Evolutionary conservation across 2,888 invertebrate genomes (phyloP).

Genomic region (Alloplasta piceator): DNA sequence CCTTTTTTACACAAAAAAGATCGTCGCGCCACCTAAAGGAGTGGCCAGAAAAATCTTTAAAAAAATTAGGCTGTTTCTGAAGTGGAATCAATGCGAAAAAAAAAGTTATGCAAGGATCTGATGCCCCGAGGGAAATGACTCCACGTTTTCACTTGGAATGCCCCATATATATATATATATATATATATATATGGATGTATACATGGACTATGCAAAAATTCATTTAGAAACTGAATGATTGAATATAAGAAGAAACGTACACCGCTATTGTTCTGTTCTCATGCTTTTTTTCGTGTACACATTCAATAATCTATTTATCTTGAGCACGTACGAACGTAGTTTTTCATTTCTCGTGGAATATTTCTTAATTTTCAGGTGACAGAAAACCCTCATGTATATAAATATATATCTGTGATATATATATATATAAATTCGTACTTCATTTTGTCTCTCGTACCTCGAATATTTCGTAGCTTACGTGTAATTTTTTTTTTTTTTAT

Average conservation of each 20-base stretch:
- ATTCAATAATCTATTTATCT: conserved; percentile 42
- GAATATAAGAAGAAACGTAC: conserved; percentile 37
- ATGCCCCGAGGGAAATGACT: too few relatives aligned
- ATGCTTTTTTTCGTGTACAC: conserved; percentile 24
- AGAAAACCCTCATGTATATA: conserved; percentile 7
- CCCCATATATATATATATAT: too few relatives aligned
- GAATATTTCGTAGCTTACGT: conserved; percentile 33
- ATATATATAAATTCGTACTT: conserved; percentile 30
- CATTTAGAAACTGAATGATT: conserved; percentile 40
- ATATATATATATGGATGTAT: too few relatives aligned
- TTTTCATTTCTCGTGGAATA: conserved; percentile 28
- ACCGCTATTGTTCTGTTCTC: not conserved
- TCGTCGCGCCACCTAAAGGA: too few relatives aligned
- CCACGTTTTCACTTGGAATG: too few relatives aligned
- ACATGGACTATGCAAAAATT: conserved; percentile 29
- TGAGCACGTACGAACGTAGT: conserved; percentile 48
- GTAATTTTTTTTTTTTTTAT: conserved; percentile 40
- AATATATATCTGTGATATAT: not conserved
- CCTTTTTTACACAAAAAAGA: too few relatives aligned
- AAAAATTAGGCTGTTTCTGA: too few relatives aligned
- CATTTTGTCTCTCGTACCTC: conserved; percentile 40
- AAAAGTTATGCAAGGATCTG: too few relatives aligned
- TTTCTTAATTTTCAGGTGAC: conserved; percentile 17
- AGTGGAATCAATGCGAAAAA: too few relatives aligned
- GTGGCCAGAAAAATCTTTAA: too few relatives aligned